Percentiles rank a stretch among this genome's conserved stretches.
These are phyloP conservation scores for Metellina segmentata DNA, from an alignment of 2,888 invertebrate genomes.

Conservation along the genomic window DNA sequence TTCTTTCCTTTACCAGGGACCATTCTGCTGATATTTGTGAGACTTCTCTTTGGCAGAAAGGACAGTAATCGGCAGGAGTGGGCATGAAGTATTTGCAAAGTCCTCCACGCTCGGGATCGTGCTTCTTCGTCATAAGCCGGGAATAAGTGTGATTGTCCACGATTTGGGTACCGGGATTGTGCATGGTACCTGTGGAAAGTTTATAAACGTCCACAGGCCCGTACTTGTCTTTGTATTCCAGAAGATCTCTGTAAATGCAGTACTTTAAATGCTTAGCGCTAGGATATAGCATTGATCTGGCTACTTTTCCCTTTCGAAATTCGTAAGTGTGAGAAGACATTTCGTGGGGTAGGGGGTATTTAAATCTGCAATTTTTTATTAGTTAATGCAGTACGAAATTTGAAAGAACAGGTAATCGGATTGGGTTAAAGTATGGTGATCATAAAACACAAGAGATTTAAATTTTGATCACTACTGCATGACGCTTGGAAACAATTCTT, in stretches of 20 bases:
- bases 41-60: not conserved
- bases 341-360: not conserved
- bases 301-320: not conserved
- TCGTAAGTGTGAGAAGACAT: slow-evolving; percentile 3
- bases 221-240: not conserved
- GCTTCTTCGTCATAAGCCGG: not conserved
- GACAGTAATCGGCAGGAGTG: not conserved
- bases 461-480: too few species aligned
- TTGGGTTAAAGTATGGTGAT: too few species aligned
- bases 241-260: slow-evolving; percentile 2
- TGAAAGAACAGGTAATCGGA: not conserved
- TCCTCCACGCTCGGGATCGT: slow-evolving; percentile 15
- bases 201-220: slow-evolving; percentile 7
- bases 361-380: not conserved
- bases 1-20: not conserved
- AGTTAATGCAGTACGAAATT: not conserved
- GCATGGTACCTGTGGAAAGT: slow-evolving; percentile 7
- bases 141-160: not conserved
- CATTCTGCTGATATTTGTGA: not conserved
- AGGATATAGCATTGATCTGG: not conserved
- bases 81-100: slow-evolving; percentile 25
- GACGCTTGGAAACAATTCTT: too few species aligned
- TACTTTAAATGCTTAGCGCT: not conserved
- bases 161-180: not conserved
- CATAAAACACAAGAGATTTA: too few species aligned